These are phyloP conservation scores for Chymomyza fuscimana DNA, from an alignment of 2,888 invertebrate species.

Conservation along the genomic window DNA sequence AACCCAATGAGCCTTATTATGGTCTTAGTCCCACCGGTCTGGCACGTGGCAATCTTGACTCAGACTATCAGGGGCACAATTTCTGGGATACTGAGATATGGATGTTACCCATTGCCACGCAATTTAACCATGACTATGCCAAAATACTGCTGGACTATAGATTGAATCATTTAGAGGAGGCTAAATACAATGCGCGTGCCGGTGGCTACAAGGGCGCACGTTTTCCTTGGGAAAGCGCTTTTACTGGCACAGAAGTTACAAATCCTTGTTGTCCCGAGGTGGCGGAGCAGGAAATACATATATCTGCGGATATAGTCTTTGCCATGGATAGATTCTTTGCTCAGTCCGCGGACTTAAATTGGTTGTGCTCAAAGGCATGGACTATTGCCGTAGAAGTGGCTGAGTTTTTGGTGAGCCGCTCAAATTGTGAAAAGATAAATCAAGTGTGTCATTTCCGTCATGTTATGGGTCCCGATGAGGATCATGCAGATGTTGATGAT, in stretches of 20 bases:
- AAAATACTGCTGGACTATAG: constrained; percentile 81
- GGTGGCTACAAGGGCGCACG: constrained; percentile 82
- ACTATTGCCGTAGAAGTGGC: constrained; percentile 82
- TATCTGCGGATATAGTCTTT: constrained; percentile 82
- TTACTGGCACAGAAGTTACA: constrained; percentile 83
- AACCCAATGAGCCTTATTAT: constrained; percentile 80
- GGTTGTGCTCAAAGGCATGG: constrained; percentile 81
- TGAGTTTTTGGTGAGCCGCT: constrained; percentile 82
- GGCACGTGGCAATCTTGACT: constrained; percentile 78
- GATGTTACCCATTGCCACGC: constrained; percentile 82
- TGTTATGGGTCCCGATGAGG: constrained; percentile 85
- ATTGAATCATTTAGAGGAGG: constrained; percentile 80
- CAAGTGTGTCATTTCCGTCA: constrained; percentile 78
- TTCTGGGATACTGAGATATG: constrained; percentile 85
- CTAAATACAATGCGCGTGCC: constrained; percentile 80
- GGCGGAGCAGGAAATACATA: constrained; percentile 82
- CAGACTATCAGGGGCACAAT: constrained; percentile 82
- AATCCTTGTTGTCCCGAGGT: constrained; percentile 83
- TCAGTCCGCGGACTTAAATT: constrained; percentile 64
- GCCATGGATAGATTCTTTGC: constrained; percentile 78
- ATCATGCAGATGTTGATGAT: constrained; percentile 82
- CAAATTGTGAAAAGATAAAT: constrained; percentile 80
- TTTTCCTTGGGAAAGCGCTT: constrained; percentile 85
- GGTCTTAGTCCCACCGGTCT: constrained; percentile 83
- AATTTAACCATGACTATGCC: constrained; percentile 81